A percentile compares a stretch with the other conserved stretches of the same genome.
Evolutionary conservation across 1,140 invertebrate genomes (phyloP).

Genomic region (Plodia interpunctella): DNA sequence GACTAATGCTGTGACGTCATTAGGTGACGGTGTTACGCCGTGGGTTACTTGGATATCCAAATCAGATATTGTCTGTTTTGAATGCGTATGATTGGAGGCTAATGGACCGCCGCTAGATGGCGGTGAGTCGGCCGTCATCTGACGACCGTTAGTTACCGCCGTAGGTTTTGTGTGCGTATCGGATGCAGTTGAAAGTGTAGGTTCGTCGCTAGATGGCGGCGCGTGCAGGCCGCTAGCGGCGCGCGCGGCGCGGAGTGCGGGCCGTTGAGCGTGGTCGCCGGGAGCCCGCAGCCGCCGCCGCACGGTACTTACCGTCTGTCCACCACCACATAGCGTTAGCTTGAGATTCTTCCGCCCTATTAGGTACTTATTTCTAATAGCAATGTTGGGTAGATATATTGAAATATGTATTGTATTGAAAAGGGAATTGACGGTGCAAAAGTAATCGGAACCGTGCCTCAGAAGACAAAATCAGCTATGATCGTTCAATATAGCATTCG

Average conservation of each 20-base stretch:
- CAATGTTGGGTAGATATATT: neutral
- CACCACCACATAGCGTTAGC: neutral
- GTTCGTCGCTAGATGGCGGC: neutral
- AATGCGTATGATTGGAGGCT: no score
- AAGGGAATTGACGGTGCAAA: neutral
- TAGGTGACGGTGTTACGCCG: conserved; percentile 25
- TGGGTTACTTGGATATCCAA: conserved; percentile 38
- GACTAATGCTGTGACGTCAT: no score
- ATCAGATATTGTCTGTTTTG: neutral
- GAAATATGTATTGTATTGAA: no score
- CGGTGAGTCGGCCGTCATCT: neutral
- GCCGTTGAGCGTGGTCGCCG: neutral
- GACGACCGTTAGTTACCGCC: no score
- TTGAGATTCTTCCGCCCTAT: neutral
- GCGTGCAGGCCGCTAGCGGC: conserved; percentile 1
- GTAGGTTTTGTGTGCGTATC: no score
- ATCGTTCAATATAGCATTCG: no score
- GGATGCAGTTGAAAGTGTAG: no score
- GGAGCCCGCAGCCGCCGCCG: neutral
- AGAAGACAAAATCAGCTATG: neutral
- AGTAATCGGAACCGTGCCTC: neutral
- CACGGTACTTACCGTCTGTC: conserved; percentile 1
- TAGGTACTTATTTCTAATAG: neutral
- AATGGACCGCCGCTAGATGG: neutral
- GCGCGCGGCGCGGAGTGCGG: conserved; percentile 10